Base-by-base conservation (phyloP, 2,113 vertebrate genomes). In the Syngnathus scovelli region DNA sequence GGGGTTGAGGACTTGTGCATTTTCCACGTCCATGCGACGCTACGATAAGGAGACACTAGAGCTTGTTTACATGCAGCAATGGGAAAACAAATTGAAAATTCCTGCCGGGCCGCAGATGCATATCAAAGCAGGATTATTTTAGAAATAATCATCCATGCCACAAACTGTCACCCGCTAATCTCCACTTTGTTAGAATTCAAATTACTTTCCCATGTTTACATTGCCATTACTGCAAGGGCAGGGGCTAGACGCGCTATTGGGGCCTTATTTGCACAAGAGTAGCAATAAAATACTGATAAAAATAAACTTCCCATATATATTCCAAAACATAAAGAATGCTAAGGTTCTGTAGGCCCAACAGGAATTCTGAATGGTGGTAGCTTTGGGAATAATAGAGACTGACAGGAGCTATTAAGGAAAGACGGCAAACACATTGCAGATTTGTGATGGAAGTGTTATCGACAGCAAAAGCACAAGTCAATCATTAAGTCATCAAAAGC, bases 81-180 rank as follows among this genome's bases (percentile, higher is more conserved):
- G 80, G 89, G 82, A 88, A 90, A 92, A 91, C 90, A 92, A 93
- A 91, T 92, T 91, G 89, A 91, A 92, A 92, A 92, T 91, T 91
- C 90, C 88, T 90, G 88, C 87, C 81, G 73, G 89, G 90, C 90
- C 84, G 85, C 87, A 88, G 92, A 93, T 92, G 92, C 91, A 92
- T 93, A 93, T 93, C 91, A 91, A 92, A 93, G 91, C 87, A 90
- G 90, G 90, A 92, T 92, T 92, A 93, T 92, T 92, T 90, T 90
- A 83, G 87, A 91, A 92, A 92, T 92, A 92, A 93, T 92, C 92
- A 78, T 68, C 85, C 81, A 85, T 85, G 83, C 90, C 89, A 89
- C 88, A 90, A 89, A 89, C 87, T 89, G 85, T 90, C 87, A 87
- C 85, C 79, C 83, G 87, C 91, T 92, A 92, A 92, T 92, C 91